Evolutionary conservation across 2,888 invertebrate genomes (phyloP).

Genomic region (Oscheius sp.): DNA sequence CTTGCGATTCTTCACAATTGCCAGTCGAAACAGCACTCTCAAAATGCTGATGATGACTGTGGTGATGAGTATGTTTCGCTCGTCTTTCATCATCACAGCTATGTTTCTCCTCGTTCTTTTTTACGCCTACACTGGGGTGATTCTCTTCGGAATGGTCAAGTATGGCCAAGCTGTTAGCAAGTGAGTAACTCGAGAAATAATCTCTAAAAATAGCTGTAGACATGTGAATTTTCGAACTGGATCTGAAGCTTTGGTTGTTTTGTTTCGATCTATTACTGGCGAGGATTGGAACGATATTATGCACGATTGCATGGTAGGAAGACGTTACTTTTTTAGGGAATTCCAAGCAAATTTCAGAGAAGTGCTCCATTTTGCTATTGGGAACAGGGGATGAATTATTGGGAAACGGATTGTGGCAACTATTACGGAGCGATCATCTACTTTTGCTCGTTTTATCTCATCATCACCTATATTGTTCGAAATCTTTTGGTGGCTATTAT

Average conservation of each 20-base stretch:
- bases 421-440: constrained; percentile 94
- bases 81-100: constrained; percentile 96
- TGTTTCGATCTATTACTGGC: constrained; percentile 99
- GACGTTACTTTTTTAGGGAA: constrained; percentile 72
- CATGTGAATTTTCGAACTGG: constrained; percentile 97
- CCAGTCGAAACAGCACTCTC: constrained; percentile 84
- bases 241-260: constrained; percentile 89
- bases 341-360: constrained; percentile 37
- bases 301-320: constrained; percentile 96
- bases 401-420: constrained; percentile 99
- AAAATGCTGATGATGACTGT: constrained; percentile 99
- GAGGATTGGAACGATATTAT: constrained; percentile 99
- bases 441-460: constrained; percentile 99
- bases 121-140: constrained; percentile 96
- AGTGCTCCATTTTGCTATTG: constrained; percentile 79
- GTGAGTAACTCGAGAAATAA: constrained; percentile 33
- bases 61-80: constrained; percentile 98
- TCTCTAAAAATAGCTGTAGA: constrained; percentile 42
- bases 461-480: constrained; percentile 98
- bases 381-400: constrained; percentile 73
- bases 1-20: constrained; percentile 96
- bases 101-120: constrained; percentile 86
- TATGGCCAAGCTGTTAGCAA: constrained; percentile 90
- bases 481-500: constrained; percentile 99
- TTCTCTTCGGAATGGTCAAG: constrained; percentile 97